Base-by-base conservation (phyloP, 1,140 invertebrate species). In the Drosophila pseudoananassae region DNA sequence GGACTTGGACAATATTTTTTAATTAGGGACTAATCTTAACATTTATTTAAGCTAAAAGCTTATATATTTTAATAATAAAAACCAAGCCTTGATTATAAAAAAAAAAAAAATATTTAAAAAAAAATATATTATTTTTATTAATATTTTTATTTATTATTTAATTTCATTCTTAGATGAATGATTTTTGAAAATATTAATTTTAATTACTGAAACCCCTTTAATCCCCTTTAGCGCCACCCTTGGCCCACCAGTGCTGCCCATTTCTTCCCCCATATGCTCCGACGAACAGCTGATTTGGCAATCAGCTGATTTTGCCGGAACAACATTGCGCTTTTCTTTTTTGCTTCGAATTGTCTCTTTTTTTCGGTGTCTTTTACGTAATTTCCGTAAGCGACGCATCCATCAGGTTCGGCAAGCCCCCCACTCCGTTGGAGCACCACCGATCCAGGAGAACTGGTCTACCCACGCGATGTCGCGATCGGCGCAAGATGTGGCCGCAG, bases 401-500 rank as follows among this genome's bases (percentile, higher is more conserved):
- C 5, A 17, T n/a, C 5, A 17, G 40, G 6, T 14, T 3, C 38
- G 1, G 25, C 0, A 27, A 6, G 5, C 25, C 25, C 25, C 25
- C 5, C 25, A 27, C 25, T 33, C 31, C 10, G 31, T 8, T 10
- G 33, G 33, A 36, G 10, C 33, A 36, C 10, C 33, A 12, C 1
- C 33, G 33, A 36, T 36, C 33, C 33, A 36, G 33, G 33, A 36
- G 33, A 36, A 36, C 33, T 36, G 33, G 33, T 36, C 33, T 36
- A 36, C 33, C 33, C 33, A 36, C 33, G 33, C 33, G 8, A 46
- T 91, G 90, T 40, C 85, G 50, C 85, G 88, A 33, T 57, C 77
- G 38, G 61, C 76, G 20, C 93, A 93, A 80, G 95, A 96, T 90
- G 59, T 94, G 38, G 84, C 93, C 57, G 93, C 93, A 36, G 90